phyloP scores from a whole-genome alignment of 2,113 vertebrate genomes.

The Hippocampus abdominalis region DNA sequence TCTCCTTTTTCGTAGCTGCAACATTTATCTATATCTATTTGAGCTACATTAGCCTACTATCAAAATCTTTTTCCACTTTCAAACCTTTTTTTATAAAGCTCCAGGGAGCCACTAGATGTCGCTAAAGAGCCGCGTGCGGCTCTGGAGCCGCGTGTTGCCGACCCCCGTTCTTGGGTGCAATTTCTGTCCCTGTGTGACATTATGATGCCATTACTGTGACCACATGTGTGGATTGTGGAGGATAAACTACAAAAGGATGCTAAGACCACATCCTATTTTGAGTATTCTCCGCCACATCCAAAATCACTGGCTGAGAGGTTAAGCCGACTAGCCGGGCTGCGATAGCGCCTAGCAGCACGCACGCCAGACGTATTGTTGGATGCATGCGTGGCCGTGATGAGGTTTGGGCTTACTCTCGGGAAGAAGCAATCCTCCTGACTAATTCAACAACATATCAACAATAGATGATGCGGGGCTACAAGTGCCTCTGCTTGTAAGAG shows the following conservation, averaged over 20 bases:
- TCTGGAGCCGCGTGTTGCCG: no score
- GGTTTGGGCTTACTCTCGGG: slow-evolving; percentile 24
- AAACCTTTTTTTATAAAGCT: no score
- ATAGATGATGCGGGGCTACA: slow-evolving; percentile 36
- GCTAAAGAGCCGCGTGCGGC: no score
- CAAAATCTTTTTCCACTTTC: no score
- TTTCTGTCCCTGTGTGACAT: slow-evolving; percentile 21
- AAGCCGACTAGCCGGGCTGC: slow-evolving; percentile 9
- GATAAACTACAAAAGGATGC: slow-evolving; percentile 33
- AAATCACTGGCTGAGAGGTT: slow-evolving; percentile 11
- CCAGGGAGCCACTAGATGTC: no score
- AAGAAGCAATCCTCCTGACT: slow-evolving; percentile 33
- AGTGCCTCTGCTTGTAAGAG: slow-evolving; percentile 27
- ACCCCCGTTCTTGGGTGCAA: no score
- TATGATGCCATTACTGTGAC: slow-evolving; percentile 42
- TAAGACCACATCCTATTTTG: slow-evolving; percentile 40
- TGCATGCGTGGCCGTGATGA: slow-evolving; percentile 16
- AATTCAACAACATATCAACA: slow-evolving; percentile 51
- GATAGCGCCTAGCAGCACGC: neutral
- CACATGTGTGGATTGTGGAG: slow-evolving; percentile 20
- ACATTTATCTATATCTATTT: no score
- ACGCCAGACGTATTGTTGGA: slow-evolving; percentile 21
- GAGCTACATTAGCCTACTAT: no score
- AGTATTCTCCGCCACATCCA: slow-evolving; percentile 33
- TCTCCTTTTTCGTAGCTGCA: no score